Base-by-base conservation (phyloP, 2,888 invertebrate genomes). In the Amiota communis region DNA sequence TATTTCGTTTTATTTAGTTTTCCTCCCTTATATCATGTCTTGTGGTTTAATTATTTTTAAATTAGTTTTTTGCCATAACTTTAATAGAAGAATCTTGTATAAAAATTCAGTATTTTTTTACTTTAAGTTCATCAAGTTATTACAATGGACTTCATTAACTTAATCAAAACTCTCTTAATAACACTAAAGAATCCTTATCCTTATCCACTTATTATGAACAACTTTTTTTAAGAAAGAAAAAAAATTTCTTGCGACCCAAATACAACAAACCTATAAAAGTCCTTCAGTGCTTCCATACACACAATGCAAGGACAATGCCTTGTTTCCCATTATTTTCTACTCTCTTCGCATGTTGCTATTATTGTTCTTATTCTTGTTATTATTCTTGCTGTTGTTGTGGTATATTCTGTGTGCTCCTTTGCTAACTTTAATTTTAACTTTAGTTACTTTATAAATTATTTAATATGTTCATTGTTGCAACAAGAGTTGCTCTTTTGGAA, bases 351-450 rank as follows among this genome's bases (percentile, higher is more conserved):
- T 36, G 36, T 36, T 2, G 36, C 36, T 36, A 74, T n/a, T 47
- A n/a, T 47, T 53, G 56, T 4, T 47, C 48, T 75, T 49, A 12
- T 47, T 53, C 49, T 4, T 65, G 36, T 17, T 64, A 51, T 67
- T 56, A 20, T 73, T 17, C 23, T 23, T 23, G 23, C 1, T 23
- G 23, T 23, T 53, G 17, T 68, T 73, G 23, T 36, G 20, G 51
- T 53, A 8, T 20, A 61, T 53, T 63, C 48, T 72, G 47, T 72
- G 47, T 57, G 12, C 17, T 71, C 8, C 23, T 71, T 51, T 73
- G 46, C 56, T 76, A 77, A 82, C 76, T 75, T 81, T 72, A 68
- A 47, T 78, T 78, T 75, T 61, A 15, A 63, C 65, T 71, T 63
- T 71, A 64, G 57, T 17, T 36, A 17, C 47, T 71, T 69, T 64